phyloP scores from a whole-genome alignment of 2,797 vertebrate genomes.

The Enteromius anoplus region DNA sequence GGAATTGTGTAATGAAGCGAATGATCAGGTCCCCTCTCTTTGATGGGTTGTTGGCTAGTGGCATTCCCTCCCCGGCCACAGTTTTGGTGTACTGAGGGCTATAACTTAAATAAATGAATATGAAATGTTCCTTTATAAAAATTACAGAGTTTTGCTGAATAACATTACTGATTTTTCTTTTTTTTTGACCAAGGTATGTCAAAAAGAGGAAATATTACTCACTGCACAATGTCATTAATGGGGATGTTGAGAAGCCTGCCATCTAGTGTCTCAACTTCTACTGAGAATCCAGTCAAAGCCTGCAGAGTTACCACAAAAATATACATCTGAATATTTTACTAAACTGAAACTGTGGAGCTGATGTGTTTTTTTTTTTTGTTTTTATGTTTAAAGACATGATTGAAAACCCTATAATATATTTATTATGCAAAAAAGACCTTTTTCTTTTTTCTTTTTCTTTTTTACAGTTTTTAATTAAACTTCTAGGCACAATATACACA shows the following conservation, averaged over 20 bases:
- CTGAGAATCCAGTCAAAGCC: slow-evolving; percentile 88
- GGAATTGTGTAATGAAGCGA: slow-evolving; percentile 86
- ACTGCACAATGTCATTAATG: slow-evolving; percentile 93
- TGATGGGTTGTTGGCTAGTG: slow-evolving; percentile 72
- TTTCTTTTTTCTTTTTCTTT: too few species aligned
- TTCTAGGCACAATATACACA: too few species aligned
- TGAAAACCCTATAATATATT: neutral
- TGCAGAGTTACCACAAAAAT: slow-evolving; percentile 62
- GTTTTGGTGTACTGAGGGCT: slow-evolving; percentile 88
- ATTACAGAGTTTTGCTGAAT: neutral
- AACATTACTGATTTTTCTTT: neutral
- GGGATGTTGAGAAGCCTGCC: slow-evolving; percentile 87
- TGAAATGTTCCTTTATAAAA: neutral
- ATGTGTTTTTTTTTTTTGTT: too few species aligned
- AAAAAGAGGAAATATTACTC: slow-evolving; percentile 67
- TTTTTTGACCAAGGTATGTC: neutral
- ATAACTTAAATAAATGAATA: neutral
- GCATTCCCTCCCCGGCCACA: slow-evolving; percentile 91
- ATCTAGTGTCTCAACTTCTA: slow-evolving; percentile 88
- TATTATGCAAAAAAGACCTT: neutral
- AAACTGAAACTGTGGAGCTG: neutral
- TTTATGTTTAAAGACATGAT: neutral
- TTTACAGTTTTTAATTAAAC: too few species aligned
- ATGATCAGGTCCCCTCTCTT: slow-evolving; percentile 87
- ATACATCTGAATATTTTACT: neutral